A percentile compares a stretch with the other conserved stretches of the same genome.
These are phyloP conservation scores for Ganaspis brasiliensis DNA, from an alignment of 2,888 invertebrate genomes.

Conservation along the genomic window DNA sequence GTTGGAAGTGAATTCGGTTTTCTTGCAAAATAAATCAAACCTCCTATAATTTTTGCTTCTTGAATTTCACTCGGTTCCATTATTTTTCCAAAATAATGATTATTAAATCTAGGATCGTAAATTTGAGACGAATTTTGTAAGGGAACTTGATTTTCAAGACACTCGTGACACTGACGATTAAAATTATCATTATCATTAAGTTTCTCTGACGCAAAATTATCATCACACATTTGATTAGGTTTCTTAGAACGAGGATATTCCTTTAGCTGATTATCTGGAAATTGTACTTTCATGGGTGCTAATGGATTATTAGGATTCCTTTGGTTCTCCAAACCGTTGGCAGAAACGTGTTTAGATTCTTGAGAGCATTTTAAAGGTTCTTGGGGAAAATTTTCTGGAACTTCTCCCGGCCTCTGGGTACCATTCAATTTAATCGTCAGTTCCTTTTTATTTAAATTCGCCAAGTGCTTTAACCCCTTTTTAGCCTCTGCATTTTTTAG, in stretches of 20 bases:
- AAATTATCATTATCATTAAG: neutral
- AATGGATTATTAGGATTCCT: constrained; percentile 67
- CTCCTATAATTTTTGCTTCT: constrained; percentile 70
- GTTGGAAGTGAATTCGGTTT: constrained; percentile 62
- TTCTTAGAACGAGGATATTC: constrained; percentile 47
- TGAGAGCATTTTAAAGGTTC: neutral
- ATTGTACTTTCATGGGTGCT: neutral
- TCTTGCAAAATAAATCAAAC: constrained; percentile 70
- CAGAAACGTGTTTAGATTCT: constrained; percentile 53
- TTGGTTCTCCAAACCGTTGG: constrained; percentile 72
- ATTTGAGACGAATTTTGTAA: neutral
- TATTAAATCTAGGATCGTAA: too few relatives aligned
- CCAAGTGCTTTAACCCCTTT: constrained; percentile 66
- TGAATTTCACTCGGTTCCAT: constrained; percentile 56
- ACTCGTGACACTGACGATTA: neutral
- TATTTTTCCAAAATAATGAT: neutral
- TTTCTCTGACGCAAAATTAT: neutral
- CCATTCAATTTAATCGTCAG: constrained; percentile 65
- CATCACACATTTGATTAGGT: constrained; percentile 1
- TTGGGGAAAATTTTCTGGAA: neutral
- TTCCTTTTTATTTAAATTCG: constrained; percentile 60
- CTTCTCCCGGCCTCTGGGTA: constrained; percentile 63
- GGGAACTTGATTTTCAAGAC: neutral
- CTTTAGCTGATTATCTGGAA: neutral
- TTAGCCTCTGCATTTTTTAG: constrained; percentile 58